Conservation (phyloP, 1,140 invertebrate species). For the Drosophila lacertosa region DNA sequence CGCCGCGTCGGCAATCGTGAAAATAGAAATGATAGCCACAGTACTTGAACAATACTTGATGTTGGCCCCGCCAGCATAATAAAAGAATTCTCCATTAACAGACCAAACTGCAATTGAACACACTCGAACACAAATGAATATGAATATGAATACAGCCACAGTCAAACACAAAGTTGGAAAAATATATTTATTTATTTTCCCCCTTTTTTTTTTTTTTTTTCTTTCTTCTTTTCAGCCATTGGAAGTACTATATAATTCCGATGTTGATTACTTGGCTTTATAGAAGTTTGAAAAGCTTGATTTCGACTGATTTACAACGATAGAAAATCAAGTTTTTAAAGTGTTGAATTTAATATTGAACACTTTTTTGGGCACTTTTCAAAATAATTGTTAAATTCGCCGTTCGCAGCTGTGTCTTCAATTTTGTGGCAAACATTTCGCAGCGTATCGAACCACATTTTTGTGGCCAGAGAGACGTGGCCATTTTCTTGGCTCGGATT, state of each 20-base stretch:
- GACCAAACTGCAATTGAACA: constrained; percentile 12
- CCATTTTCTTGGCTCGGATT: constrained; percentile 10
- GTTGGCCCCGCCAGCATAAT: constrained; percentile 3
- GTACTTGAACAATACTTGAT: constrained; percentile 31
- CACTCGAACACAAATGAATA: constrained; percentile 7
- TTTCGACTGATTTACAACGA: too few species aligned
- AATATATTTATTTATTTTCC: not conserved
- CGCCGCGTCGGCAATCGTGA: too few species aligned
- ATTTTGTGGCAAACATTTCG: too few species aligned
- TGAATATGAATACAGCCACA: not conserved
- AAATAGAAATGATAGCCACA: constrained; percentile 22
- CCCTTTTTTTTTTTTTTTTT: not conserved
- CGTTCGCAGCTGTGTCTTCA: too few species aligned
- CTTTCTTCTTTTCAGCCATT: not conserved
- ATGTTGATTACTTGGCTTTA: too few species aligned
- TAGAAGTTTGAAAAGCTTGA: too few species aligned
- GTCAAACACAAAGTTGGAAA: not conserved
- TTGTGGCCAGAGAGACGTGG: too few species aligned
- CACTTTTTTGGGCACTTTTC: too few species aligned
- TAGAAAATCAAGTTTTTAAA: too few species aligned
- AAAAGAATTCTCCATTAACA: constrained; percentile 34
- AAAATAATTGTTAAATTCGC: too few species aligned
- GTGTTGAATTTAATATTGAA: too few species aligned
- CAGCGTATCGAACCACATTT: too few species aligned
- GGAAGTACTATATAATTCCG: not conserved